A percentile compares a stretch with the other conserved stretches of the same genome.
Conservation (phyloP, 2,797 vertebrate genomes). For the Cossypha dichroa region DNA sequence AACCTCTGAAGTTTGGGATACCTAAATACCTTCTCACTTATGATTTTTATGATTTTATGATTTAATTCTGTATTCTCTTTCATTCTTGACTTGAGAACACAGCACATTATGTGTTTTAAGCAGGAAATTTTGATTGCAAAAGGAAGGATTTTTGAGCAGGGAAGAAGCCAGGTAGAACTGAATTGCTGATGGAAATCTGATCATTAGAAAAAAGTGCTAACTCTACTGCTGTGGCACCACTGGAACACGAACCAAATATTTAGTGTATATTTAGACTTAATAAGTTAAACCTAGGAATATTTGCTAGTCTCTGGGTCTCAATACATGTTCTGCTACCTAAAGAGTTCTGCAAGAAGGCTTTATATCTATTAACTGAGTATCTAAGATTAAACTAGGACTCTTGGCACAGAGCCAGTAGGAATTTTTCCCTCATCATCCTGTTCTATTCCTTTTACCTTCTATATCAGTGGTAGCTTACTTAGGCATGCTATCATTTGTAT, state of each 20-base stretch:
- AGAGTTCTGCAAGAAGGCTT: not conserved
- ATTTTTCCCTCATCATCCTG: not conserved
- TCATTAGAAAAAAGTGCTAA: not conserved
- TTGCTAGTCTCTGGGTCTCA: not conserved
- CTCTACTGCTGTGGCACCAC: not conserved
- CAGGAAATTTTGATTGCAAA: not conserved
- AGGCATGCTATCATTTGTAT: not conserved
- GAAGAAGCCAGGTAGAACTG: not conserved
- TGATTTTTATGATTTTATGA: too few species aligned
- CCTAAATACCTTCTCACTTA: not conserved
- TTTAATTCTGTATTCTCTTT: not conserved
- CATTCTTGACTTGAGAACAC: accelerated
- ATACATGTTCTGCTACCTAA: not conserved
- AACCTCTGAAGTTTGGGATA: not conserved
- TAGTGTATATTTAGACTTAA: not conserved
- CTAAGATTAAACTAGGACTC: not conserved
- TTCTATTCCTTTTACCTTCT: not conserved
- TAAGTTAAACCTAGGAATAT: not conserved
- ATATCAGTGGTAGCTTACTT: not conserved
- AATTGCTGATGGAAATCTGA: not conserved
- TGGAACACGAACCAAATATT: not conserved
- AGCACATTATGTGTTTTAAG: not conserved
- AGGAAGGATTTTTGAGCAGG: accelerated
- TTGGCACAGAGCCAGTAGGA: not conserved
- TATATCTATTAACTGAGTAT: not conserved